These are phyloP conservation scores for Rhamphomyia laevipes DNA, from an alignment of 2,888 invertebrate genomes.

Conservation along the genomic window DNA sequence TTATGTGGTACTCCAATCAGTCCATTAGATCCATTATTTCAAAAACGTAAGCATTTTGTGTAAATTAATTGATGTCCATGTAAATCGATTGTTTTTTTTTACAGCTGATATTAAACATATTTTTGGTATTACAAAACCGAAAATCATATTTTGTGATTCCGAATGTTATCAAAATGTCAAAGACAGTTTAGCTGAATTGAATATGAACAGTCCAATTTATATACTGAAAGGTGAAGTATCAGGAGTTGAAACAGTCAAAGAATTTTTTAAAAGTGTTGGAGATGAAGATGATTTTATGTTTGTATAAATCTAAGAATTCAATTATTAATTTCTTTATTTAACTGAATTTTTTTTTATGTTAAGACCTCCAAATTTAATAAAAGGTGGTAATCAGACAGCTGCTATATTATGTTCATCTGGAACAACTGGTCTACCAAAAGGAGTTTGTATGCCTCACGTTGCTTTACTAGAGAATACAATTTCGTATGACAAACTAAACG, in stretches of 20 bases:
- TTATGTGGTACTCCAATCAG: constrained; percentile 30
- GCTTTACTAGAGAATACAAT: no score
- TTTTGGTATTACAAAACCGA: constrained; percentile 12
- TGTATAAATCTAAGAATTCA: no score
- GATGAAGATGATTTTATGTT: constrained; percentile 6
- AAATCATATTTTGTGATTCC: constrained; percentile 14
- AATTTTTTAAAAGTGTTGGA: constrained; percentile 18
- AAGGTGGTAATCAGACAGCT: background rate
- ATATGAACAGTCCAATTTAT: constrained; percentile 23
- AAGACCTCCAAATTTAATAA: background rate
- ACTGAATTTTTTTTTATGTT: background rate
- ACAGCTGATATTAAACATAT: constrained; percentile 11
- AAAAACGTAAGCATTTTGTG: constrained; percentile 19
- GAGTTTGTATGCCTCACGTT: constrained; percentile 25
- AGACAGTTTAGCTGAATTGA: constrained; percentile 23
- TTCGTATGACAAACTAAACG: no score
- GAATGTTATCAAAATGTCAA: constrained; percentile 9
- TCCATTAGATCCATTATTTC: constrained; percentile 27
- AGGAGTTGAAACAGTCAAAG: constrained; percentile 23
- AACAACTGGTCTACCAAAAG: constrained; percentile 31
- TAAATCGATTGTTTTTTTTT: background rate
- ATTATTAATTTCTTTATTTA: no score
- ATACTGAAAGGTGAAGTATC: constrained; percentile 23
- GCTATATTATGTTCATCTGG: constrained; percentile 31
- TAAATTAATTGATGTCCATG: background rate